Percentiles rank a stretch among this genome's conserved stretches.
Evolutionary conservation across 2,888 invertebrate species (phyloP).

Genomic region (Ormyrus pomaceus): DNA sequence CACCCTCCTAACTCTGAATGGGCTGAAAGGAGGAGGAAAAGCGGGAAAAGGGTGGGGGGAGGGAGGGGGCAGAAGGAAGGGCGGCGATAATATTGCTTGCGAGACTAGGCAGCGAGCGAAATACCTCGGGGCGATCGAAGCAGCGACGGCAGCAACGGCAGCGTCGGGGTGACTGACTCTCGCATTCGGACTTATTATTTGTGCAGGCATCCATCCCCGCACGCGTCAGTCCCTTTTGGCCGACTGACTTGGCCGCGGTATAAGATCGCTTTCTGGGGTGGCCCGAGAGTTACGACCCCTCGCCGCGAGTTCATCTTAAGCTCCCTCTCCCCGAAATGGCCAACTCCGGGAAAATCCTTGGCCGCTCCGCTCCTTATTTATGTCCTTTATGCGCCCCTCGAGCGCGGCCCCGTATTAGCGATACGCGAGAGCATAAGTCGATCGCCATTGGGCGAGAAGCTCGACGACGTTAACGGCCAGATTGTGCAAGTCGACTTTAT

Average conservation of each 20-base stretch:
- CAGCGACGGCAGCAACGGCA: constrained; percentile 15
- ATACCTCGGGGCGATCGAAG: constrained; percentile 45
- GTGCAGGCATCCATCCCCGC: constrained; percentile 60
- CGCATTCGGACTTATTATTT: constrained; percentile 69
- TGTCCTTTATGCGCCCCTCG: constrained; percentile 14
- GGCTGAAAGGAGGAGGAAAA: background rate
- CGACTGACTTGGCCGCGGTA: constrained; percentile 6
- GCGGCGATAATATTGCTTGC: constrained; percentile 37
- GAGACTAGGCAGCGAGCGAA: constrained; percentile 22
- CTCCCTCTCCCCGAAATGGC: constrained; percentile 28
- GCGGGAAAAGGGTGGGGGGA: too few relatives aligned
- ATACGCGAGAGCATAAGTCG: constrained; percentile 46
- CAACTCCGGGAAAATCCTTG: constrained; percentile 29
- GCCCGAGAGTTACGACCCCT: constrained; percentile 45
- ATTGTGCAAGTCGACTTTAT: constrained; percentile 48
- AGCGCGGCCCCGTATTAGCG: constrained; percentile 40
- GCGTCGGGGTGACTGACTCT: constrained; percentile 49
- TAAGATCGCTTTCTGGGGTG: constrained; percentile 46
- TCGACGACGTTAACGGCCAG: constrained; percentile 19
- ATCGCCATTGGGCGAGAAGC: constrained; percentile 9
- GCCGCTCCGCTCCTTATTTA: constrained; percentile 35
- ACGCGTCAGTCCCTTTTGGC: constrained; percentile 1
- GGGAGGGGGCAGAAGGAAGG: too few relatives aligned
- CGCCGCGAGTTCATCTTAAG: constrained; percentile 42
- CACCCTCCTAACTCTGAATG: background rate